Conservation (phyloP, 2,797 vertebrate genomes). For the Parauchenoglanis punctatus region DNA sequence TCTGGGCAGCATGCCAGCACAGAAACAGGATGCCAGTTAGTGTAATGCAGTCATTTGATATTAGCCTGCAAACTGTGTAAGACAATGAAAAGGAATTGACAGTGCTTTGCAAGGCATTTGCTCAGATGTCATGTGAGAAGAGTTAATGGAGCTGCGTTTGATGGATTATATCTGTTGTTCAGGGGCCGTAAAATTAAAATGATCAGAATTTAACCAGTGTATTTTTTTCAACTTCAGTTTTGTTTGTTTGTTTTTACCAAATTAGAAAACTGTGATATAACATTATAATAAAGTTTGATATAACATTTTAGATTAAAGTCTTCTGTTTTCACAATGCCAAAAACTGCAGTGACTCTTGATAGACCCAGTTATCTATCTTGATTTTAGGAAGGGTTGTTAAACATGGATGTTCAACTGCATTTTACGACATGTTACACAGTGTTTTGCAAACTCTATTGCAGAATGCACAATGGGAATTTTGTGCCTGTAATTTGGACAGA, state of each 20-base stretch:
- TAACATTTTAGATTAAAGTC: neutral
- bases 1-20: conserved; percentile 43
- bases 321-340: neutral
- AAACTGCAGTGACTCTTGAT: neutral
- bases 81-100: conserved; percentile 30
- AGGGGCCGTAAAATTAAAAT: neutral
- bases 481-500: neutral
- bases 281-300: neutral
- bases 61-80: conserved; percentile 35
- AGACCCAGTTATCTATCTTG: neutral
- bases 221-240: conserved; percentile 8
- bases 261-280: neutral
- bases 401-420: neutral
- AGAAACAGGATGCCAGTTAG: conserved; percentile 35
- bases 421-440: neutral
- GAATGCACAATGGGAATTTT: neutral
- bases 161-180: conserved; percentile 19
- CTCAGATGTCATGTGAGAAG: conserved; percentile 21
- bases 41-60: conserved; percentile 44
- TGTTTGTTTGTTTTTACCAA: neutral
- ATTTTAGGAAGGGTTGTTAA: neutral
- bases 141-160: conserved; percentile 11
- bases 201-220: conserved; percentile 6
- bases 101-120: conserved; percentile 21
- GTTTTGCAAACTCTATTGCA: neutral